A percentile compares a stretch with the other conserved stretches of the same genome.
Evolutionary conservation across 2,797 vertebrate genomes (phyloP).

Genomic region (Tachyglossus aculeatus): DNA sequence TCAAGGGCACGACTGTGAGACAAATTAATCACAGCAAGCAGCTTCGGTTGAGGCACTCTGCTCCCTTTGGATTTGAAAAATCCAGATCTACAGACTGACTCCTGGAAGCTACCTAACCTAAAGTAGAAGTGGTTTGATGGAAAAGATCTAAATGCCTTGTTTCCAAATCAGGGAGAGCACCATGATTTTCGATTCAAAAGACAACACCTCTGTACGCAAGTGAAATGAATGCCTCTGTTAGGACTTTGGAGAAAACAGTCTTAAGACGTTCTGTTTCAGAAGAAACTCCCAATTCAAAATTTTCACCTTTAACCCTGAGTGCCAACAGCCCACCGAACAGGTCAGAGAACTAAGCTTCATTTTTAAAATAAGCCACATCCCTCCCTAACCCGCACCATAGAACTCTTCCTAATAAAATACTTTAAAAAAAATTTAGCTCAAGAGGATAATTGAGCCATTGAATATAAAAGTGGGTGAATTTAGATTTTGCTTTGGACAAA

Average conservation of each 20-base stretch:
- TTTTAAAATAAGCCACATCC: not conserved
- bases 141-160: constrained; percentile 33
- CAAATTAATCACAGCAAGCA: constrained; percentile 42
- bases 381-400: no score
- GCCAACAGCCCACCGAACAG: no score
- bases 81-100: not conserved
- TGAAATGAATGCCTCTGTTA: no score
- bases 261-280: not conserved
- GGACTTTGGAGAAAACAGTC: no score
- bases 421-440: not conserved
- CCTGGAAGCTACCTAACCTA: constrained; percentile 7
- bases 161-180: constrained; percentile 33
- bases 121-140: constrained; percentile 19
- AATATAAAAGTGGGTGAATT: not conserved
- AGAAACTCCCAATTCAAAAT: not conserved
- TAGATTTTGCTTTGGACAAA: not conserved
- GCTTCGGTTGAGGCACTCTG: constrained; percentile 5
- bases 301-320: not conserved
- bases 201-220: not conserved
- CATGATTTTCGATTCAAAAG: not conserved
- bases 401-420: no score
- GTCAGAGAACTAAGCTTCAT: no score
- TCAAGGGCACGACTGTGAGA: constrained; percentile 40
- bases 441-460: not conserved
- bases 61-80: constrained; percentile 33